Evolutionary conservation across 1,140 invertebrate species (phyloP).

Genomic region (Trissolcus basalis): DNA sequence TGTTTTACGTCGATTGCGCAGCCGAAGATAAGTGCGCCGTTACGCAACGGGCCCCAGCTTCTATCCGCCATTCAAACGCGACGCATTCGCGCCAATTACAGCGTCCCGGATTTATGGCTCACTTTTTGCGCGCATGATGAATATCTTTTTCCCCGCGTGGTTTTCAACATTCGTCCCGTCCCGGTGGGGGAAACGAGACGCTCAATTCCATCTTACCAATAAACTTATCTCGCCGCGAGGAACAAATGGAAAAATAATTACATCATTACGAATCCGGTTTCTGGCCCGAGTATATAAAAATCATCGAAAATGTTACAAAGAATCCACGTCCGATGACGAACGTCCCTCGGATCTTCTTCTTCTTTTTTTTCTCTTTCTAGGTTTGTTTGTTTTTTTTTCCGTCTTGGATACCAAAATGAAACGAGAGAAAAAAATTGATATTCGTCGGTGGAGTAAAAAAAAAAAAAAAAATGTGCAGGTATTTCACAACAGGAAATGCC

Average conservation of each 20-base stretch:
- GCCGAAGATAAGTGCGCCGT: conserved; percentile 45
- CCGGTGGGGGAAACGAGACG: too few species aligned
- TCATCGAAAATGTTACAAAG: too few species aligned
- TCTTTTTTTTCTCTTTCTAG: too few species aligned
- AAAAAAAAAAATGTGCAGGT: conserved; percentile 21
- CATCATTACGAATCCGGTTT: conserved; percentile 11
- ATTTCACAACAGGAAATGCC: conserved; percentile 43
- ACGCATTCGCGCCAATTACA: conserved; percentile 44
- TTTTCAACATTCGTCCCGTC: not conserved
- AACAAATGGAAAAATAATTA: conserved; percentile 16
- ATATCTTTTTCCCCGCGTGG: conserved; percentile 16
- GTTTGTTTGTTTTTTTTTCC: too few species aligned
- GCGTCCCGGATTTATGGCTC: conserved; percentile 33
- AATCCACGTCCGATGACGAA: too few species aligned
- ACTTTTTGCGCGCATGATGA: conserved; percentile 32
- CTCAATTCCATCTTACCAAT: too few species aligned
- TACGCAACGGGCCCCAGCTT: conserved; percentile 50
- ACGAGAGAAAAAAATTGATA: not conserved
- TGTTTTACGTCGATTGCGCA: conserved; percentile 52
- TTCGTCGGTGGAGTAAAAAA: too few species aligned
- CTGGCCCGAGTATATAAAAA: too few species aligned
- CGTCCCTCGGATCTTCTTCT: too few species aligned
- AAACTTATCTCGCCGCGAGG: too few species aligned
- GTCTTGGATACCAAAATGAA: too few species aligned
- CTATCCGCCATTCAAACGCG: conserved; percentile 8